phyloP scores from a whole-genome alignment of 2,797 vertebrate genomes.

The Xenopus petersii region DNA sequence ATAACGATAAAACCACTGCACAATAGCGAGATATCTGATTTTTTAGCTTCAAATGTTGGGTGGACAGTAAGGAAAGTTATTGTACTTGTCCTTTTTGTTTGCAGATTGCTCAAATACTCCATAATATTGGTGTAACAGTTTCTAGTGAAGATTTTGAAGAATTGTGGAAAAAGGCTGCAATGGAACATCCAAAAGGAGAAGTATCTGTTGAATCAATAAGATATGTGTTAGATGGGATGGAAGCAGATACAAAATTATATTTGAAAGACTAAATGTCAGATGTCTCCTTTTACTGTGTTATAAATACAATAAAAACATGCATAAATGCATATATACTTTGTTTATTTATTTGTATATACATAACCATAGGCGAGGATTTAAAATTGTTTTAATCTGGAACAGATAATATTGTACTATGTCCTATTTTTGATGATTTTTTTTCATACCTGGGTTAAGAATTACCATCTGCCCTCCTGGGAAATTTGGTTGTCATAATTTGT shows the following conservation, averaged over 20 bases:
- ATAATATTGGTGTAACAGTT: constrained; percentile 69
- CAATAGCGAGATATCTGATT: neutral
- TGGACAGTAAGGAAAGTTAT: too few species aligned
- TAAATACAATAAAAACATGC: neutral
- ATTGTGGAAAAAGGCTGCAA: constrained; percentile 76
- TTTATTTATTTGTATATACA: too few species aligned
- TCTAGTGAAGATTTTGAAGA: constrained; percentile 76
- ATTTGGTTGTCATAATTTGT: too few species aligned
- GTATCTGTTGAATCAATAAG: constrained; percentile 78
- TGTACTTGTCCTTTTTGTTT: constrained; percentile 23
- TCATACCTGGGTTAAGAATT: too few species aligned
- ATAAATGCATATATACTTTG: too few species aligned
- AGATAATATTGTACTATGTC: too few species aligned
- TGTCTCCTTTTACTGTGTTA: neutral
- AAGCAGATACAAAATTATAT: constrained; percentile 51
- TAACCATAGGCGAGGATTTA: too few species aligned
- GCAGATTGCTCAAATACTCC: constrained; percentile 78
- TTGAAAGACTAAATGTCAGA: neutral
- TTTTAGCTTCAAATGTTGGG: too few species aligned
- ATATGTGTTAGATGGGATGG: constrained; percentile 69
- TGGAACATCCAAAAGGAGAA: constrained; percentile 69
- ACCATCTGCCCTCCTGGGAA: too few species aligned
- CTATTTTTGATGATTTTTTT: too few species aligned
- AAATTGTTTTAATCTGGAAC: too few species aligned
- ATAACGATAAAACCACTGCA: neutral